A percentile compares a stretch with the other conserved stretches of the same genome.
Evolutionary conservation across 1,140 invertebrate genomes (phyloP).

Genomic region (Stegodyphus mimosarum): DNA sequence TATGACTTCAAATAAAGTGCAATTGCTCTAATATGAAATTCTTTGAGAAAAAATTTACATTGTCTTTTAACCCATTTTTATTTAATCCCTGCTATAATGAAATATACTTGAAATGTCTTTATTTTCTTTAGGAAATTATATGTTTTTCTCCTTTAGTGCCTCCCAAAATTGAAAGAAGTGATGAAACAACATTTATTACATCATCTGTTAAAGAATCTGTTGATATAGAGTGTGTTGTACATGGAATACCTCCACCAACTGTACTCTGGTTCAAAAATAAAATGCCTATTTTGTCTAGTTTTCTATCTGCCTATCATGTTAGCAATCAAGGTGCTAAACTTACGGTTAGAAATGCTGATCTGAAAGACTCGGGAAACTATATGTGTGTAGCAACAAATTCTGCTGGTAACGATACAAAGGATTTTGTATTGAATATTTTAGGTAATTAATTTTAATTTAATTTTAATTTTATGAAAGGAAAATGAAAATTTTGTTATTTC

Average conservation of each 20-base stretch:
- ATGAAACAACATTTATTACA: slow-evolving; percentile 32
- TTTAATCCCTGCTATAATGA: too few relatives aligned
- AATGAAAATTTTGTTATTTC: too few relatives aligned
- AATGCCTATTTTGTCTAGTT: slow-evolving; percentile 3
- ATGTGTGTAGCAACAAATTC: slow-evolving; percentile 44
- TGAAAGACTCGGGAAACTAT: slow-evolving; percentile 42
- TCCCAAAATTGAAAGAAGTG: slow-evolving; percentile 22
- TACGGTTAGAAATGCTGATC: not conserved
- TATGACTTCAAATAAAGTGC: too few relatives aligned
- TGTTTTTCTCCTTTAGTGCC: slow-evolving; percentile 40
- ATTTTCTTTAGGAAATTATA: not conserved
- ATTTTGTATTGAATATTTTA: slow-evolving; percentile 48
- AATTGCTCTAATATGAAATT: too few relatives aligned
- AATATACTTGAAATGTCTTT: not conserved
- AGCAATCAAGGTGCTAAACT: slow-evolving; percentile 2
- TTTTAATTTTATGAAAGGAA: not conserved
- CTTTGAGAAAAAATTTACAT: too few relatives aligned
- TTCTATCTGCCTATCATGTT: slow-evolving; percentile 12
- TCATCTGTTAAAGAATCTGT: slow-evolving; percentile 11
- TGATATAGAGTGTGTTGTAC: slow-evolving; percentile 23
- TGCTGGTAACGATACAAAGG: slow-evolving; percentile 40
- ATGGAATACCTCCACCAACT: slow-evolving; percentile 39
- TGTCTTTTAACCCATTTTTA: too few relatives aligned
- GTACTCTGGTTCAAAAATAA: slow-evolving; percentile 55
- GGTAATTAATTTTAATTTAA: slow-evolving; percentile 33